A percentile compares a stretch with the other conserved stretches of the same genome.
These are phyloP conservation scores for Drosophila elegans DNA, from an alignment of 1,140 invertebrate species.

Conservation along the genomic window DNA sequence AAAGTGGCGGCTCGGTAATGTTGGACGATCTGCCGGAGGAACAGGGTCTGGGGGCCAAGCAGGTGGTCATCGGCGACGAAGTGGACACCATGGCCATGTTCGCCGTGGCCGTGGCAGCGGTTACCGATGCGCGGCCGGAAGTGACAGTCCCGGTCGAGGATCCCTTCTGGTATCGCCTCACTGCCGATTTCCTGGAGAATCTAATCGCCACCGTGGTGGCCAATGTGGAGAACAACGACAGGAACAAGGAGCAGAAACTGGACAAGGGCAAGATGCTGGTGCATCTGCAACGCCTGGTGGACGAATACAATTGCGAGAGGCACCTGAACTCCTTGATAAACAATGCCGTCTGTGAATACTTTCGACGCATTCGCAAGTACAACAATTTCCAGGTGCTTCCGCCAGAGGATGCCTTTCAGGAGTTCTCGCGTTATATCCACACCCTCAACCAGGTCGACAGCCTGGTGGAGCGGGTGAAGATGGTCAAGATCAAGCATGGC, in stretches of 20 bases:
- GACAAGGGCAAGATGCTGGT: conserved; percentile 24
- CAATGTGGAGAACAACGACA: neutral
- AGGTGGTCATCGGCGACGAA: conserved; percentile 7
- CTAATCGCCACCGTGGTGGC: conserved; percentile 18
- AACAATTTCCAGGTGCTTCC: conserved; percentile 2
- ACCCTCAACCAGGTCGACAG: conserved; percentile 19
- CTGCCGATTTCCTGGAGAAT: conserved; percentile 11
- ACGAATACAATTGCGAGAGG: neutral
- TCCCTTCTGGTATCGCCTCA: conserved; percentile 17
- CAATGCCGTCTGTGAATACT: conserved; percentile 14
- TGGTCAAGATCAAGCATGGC: conserved; percentile 16
- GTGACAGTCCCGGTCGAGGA: neutral
- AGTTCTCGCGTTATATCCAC: neutral
- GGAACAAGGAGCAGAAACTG: neutral
- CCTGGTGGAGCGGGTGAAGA: conserved; percentile 20
- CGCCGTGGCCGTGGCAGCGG: neutral
- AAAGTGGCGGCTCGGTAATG: conserved; percentile 2
- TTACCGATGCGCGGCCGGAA: neutral
- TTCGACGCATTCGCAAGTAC: conserved; percentile 15
- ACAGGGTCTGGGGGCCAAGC: neutral
- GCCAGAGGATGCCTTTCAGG: neutral
- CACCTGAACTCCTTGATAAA: neutral
- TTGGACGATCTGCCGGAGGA: conserved; percentile 24
- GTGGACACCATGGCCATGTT: conserved; percentile 41
- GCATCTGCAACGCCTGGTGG: neutral